A percentile compares a stretch with the other conserved stretches of the same genome.
These are phyloP conservation scores for Orientallactaga bullata DNA, from an alignment of 2,113 vertebrate genomes.

Conservation along the genomic window DNA sequence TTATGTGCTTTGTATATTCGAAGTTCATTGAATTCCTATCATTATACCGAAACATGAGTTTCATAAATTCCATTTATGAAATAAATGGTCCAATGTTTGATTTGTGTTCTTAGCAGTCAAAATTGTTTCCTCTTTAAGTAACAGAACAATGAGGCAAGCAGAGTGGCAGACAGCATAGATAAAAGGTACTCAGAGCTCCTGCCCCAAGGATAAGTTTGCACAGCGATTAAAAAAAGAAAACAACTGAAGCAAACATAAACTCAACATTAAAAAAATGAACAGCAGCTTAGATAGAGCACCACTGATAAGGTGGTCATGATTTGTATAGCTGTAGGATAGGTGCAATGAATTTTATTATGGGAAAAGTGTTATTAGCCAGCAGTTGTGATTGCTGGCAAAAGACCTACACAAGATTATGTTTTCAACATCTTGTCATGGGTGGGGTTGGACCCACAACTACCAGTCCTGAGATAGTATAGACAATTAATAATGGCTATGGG, in stretches of 20 bases:
- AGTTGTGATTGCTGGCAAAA: too few species aligned
- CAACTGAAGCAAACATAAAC: background rate
- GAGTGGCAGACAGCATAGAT: background rate
- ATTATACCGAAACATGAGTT: slow-evolving; percentile 18
- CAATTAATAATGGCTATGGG: too few species aligned
- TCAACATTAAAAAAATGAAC: background rate
- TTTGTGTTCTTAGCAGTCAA: slow-evolving; percentile 18
- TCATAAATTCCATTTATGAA: background rate
- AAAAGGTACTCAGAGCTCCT: background rate
- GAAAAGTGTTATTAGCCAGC: background rate
- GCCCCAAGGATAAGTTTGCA: background rate
- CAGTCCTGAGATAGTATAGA: too few species aligned
- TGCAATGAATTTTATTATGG: slow-evolving; percentile 37
- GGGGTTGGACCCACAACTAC: too few species aligned
- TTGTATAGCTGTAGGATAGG: background rate
- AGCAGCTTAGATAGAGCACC: background rate
- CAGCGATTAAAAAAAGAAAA: background rate
- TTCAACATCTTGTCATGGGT: too few species aligned
- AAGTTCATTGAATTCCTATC: background rate
- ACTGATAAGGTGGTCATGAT: slow-evolving; percentile 36
- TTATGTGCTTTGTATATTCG: background rate
- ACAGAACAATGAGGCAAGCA: slow-evolving; percentile 15
- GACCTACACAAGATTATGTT: too few species aligned
- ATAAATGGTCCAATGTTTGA: background rate
- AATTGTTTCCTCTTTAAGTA: background rate